These are phyloP conservation scores for Amazona vittata DNA, from an alignment of 2,113 vertebrate genomes.

Conservation along the genomic window DNA sequence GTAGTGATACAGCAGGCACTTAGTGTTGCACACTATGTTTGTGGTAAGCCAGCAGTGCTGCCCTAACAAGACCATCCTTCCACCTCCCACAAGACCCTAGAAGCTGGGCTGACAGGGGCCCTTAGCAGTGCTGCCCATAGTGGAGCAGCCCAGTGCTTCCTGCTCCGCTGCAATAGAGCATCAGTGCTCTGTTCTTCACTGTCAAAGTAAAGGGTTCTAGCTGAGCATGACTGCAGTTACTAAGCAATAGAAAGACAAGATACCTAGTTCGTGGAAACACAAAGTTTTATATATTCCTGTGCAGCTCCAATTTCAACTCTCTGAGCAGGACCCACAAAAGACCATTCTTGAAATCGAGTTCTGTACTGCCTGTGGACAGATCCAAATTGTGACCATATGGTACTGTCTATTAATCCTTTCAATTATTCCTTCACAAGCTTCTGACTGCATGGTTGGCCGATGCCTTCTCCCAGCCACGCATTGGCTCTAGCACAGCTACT, in stretches of 20 bases:
- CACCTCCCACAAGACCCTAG: neutral
- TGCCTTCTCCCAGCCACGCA: neutral
- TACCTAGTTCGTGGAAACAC: neutral
- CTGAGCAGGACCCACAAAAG: neutral
- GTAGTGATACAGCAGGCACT: neutral
- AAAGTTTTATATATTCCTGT: neutral
- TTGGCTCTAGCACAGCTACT: accelerated
- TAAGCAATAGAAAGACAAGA: neutral
- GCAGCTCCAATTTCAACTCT: neutral
- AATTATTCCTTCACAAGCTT: neutral
- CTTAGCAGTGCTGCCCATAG: neutral
- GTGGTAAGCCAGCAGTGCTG: neutral
- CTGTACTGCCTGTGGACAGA: neutral
- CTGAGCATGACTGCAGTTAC: neutral
- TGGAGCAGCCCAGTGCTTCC: neutral
- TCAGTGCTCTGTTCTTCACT: neutral
- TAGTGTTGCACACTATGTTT: accelerated
- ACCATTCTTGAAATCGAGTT: neutral
- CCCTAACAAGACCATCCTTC: neutral
- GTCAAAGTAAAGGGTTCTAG: neutral
- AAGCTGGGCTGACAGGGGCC: neutral
- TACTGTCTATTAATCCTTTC: neutral
- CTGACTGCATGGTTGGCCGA: neutral
- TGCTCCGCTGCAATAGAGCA: neutral
- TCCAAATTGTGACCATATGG: neutral